Conservation (phyloP, 2,888 invertebrate genomes). For the Apamea crenata region DNA sequence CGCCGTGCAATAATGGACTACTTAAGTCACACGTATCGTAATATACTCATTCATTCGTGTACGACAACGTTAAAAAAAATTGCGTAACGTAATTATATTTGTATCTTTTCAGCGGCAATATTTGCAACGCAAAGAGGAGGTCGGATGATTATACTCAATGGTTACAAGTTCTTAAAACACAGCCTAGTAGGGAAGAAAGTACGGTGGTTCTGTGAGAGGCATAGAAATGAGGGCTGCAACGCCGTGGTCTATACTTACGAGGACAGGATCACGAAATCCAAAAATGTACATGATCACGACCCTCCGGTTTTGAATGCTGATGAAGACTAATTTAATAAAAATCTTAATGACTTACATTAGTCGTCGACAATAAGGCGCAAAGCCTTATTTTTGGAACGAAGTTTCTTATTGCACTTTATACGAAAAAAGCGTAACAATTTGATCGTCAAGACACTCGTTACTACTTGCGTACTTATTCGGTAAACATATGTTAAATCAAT, state of each 20-base stretch:
- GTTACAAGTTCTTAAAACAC: constrained; percentile 72
- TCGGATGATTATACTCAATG: constrained; percentile 65
- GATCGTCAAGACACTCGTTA: too few species aligned
- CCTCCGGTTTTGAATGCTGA: constrained; percentile 22
- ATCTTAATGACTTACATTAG: neutral
- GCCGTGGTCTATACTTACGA: constrained; percentile 59
- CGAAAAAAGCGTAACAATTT: too few species aligned
- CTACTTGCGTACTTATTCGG: neutral
- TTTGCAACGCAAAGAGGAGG: constrained; percentile 69
- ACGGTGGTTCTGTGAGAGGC: constrained; percentile 71
- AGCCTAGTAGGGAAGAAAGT: constrained; percentile 59
- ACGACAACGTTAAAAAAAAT: neutral
- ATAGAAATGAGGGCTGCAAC: constrained; percentile 57
- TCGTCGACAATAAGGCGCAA: too few species aligned
- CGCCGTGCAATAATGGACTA: too few species aligned
- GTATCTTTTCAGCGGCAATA: constrained; percentile 57
- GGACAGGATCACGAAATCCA: constrained; percentile 22
- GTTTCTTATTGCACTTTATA: too few species aligned
- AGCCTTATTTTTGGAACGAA: neutral
- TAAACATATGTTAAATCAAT: neutral
- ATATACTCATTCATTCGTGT: too few species aligned
- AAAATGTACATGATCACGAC: constrained; percentile 42
- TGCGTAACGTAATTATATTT: neutral
- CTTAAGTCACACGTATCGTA: too few species aligned
- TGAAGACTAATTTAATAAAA: neutral